Percentiles rank a stretch among this genome's conserved stretches.
Conservation (phyloP, 2,113 vertebrate genomes). For the Atherinomorus stipes region DNA sequence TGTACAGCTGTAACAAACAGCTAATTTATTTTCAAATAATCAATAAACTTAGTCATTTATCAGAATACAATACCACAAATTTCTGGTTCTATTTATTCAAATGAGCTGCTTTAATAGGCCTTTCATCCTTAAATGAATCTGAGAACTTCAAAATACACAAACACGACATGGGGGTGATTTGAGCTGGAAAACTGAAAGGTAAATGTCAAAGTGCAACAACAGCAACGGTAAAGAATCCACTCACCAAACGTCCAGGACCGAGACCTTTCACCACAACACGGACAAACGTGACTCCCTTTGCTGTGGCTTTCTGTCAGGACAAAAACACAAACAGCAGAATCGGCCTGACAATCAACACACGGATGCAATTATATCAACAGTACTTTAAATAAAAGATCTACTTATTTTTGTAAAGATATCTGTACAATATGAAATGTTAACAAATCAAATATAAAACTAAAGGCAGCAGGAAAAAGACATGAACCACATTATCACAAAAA, state of each 20-base stretch:
- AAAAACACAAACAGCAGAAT: neutral
- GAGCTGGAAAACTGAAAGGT: neutral
- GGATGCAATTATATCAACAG: no score
- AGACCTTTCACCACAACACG: slow-evolving; percentile 93
- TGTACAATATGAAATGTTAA: no score
- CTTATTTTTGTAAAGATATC: no score
- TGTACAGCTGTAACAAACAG: no score
- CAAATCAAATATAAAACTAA: neutral
- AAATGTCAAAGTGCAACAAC: neutral
- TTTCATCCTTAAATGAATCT: neutral
- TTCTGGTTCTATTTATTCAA: neutral
- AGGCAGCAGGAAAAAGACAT: neutral
- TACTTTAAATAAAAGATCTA: no score
- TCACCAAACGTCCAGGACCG: slow-evolving; percentile 92
- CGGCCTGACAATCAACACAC: no score
- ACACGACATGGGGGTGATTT: neutral
- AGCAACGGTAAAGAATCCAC: slow-evolving; percentile 11
- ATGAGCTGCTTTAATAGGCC: neutral
- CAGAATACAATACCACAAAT: neutral
- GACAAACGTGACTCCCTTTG: slow-evolving; percentile 88
- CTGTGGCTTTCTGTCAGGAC: slow-evolving; percentile 87
- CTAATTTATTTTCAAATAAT: no score
- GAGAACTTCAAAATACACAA: neutral
- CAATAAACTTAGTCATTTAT: neutral
- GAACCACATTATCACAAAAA: no score